A percentile compares a stretch with the other conserved stretches of the same genome.
Evolutionary conservation across 2,113 vertebrate species (phyloP).

Genomic region (Balaeniceps rex): DNA sequence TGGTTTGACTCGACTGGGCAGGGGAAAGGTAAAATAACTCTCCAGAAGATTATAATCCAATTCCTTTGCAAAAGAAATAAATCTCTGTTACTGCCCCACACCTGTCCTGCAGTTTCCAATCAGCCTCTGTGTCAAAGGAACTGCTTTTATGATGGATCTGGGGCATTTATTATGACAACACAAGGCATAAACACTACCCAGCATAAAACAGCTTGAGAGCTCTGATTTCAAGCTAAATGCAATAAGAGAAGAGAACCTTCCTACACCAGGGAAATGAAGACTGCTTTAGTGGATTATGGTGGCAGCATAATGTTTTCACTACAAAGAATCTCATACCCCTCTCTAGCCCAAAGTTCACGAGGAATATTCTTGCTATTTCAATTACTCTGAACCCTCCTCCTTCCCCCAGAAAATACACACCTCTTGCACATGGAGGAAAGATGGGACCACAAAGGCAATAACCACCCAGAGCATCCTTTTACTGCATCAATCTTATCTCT

Average conservation of each 20-base stretch:
- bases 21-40: constrained; percentile 12
- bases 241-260: constrained; percentile 21
- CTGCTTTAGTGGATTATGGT: constrained; percentile 15
- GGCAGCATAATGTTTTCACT: background rate
- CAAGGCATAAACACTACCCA: background rate
- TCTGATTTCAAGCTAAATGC: background rate
- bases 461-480: background rate
- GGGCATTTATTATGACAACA: background rate
- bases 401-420: background rate
- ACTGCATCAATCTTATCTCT: background rate
- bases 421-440: background rate
- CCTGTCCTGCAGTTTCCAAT: background rate
- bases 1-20: background rate
- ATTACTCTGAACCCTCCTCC: background rate
- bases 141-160: constrained; percentile 18
- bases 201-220: background rate
- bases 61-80: background rate
- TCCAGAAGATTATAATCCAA: background rate
- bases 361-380: background rate
- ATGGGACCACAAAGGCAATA: background rate
- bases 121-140: background rate
- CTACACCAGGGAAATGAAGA: constrained; percentile 12
- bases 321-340: background rate
- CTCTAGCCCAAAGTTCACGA: background rate
- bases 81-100: background rate